Evolutionary conservation across 2,113 vertebrate species (phyloP).

Genomic region (Papio anubis): DNA sequence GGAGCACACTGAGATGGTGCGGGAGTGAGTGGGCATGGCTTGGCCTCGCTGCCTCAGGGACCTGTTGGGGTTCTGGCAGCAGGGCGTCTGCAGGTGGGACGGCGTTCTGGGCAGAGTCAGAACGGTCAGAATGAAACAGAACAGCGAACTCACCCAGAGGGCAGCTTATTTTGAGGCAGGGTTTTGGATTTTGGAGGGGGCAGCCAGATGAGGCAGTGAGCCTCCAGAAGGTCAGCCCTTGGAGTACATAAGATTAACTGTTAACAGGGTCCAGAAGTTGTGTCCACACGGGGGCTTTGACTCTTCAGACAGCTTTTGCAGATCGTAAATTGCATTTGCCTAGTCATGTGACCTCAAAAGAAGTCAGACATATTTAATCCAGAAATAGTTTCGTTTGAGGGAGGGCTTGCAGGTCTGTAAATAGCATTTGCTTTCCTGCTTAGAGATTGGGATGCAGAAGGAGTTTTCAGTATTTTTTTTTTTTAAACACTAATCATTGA

Average conservation of each 20-base stretch:
- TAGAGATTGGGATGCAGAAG: conserved; percentile 33
- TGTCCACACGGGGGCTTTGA: conserved; percentile 39
- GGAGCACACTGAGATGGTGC: no score
- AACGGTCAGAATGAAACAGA: not conserved
- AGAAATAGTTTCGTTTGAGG: not conserved
- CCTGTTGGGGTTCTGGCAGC: conserved; percentile 21
- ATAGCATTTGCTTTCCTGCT: conserved; percentile 44
- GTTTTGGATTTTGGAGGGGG: not conserved
- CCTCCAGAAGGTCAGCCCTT: not conserved
- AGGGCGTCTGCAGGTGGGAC: conserved; percentile 7
- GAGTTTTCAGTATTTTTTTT: conserved; percentile 68
- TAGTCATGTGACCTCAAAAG: conserved; percentile 47
- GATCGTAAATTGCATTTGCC: conserved; percentile 38
- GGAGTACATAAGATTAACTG: not conserved
- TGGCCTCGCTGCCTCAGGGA: not conserved
- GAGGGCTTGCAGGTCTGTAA: conserved; percentile 61
- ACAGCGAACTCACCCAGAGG: no score
- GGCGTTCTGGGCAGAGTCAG: not conserved
- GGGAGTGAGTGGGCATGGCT: not conserved
- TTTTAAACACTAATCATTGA: conserved; percentile 23
- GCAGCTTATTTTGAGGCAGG: not conserved
- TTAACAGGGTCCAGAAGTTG: not conserved
- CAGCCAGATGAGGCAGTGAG: not conserved
- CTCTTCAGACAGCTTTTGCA: conserved; percentile 57
- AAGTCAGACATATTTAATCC: not conserved